Base-by-base conservation (phyloP, 2,888 invertebrate genomes). In the Luffia ferchaultella region DNA sequence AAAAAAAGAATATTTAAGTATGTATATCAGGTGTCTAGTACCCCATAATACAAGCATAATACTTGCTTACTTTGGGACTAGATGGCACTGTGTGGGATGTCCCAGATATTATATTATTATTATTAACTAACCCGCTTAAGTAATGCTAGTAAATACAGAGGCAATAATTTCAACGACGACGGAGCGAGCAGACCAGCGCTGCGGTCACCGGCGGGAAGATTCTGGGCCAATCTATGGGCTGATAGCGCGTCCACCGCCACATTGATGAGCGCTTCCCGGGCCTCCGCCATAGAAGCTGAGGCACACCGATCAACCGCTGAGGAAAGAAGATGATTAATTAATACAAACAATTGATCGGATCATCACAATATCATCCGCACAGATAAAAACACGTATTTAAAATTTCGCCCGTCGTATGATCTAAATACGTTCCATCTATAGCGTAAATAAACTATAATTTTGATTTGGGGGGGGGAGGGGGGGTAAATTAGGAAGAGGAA, bases 261-360 rank as follows among this genome's bases (percentile, higher is more conserved):
- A 73, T 96, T 96, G 55, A 96, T 90, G 60, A 97, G 89, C n/a
- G 96, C 99, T 72, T 99, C 99, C 43, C 97, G 87, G 0, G 98
- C 98, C 75, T 99, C 98, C 5, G 91, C 86, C 67, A 98, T 83
- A 47, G 93, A 95, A 19, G 95, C 91, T 43, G 92, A 87, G 62
- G 93, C 85, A 55, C 95, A 93, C 45, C 97, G 88, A 75, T 99
- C 98, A 53, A 96, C 97, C 55, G 97, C 93, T 92, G 70, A 58
- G 65, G 59, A 40, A 0, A n/a, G n/a, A n/a, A n/a, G n/a, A n/a
- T 40, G 5, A 42, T 16, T 5, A 20, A n/a, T n/a, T 41, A 16
- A 16, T 2, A 52, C 51, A 54, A 42, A 56, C 46, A 20, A 20
- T 44, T 49, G 50, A 48, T 16, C 51, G 42, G 30, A 46, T 47